Evolutionary conservation across 2,888 invertebrate genomes (phyloP), one percentile per base, ranked within the genome.

Genomic region (Cosmia trapezina): DNA sequence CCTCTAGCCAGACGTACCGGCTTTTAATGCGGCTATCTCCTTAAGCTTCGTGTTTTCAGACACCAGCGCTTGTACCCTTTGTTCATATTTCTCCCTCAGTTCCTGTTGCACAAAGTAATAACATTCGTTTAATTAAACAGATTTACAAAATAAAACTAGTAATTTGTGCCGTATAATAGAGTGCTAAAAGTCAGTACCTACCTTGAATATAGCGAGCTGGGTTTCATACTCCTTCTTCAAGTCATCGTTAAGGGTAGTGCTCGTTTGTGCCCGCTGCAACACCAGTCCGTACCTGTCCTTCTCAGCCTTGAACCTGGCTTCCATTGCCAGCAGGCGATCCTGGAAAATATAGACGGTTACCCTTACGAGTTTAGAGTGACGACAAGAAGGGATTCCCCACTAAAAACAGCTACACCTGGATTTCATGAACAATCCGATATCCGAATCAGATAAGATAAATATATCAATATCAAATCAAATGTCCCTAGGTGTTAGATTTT

Each of bases 141-240:
- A 37, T n/a, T 47, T 33, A 49, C 3, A 17, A n/a, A n/a, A n/a
- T n/a, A n/a, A 28, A 60, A 60, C 5, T 56, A 33, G 8, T 37
- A 0, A 33, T 51, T 41, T 28, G n/a, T 41, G 17, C 17, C 28
- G 12, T 17, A n/a, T n/a, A n/a, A n/a, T n/a, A 19, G 17, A 17
- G 19, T 51, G 12, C 12, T 17, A 69, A 43, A 37, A 45, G 17
- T 33, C 43, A 43, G 33, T 71, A n/a, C n/a, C n/a, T n/a, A 97
- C 97, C 93, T 97, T 97, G 89, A 98, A 98, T 66, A 98, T 96
- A 54, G 96, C 96, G 37, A 98, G 95, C 89, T 98, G 98, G 7
- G 97, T 97, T 88, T 98, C 97, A 88, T 98, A 98, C 92, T 98
- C 98, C 72, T 97, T 96, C 87, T 97, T 97, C 47, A 98, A 94